phyloP scores from a whole-genome alignment of 2,888 invertebrate species.

The Synergus umbraculus region DNA sequence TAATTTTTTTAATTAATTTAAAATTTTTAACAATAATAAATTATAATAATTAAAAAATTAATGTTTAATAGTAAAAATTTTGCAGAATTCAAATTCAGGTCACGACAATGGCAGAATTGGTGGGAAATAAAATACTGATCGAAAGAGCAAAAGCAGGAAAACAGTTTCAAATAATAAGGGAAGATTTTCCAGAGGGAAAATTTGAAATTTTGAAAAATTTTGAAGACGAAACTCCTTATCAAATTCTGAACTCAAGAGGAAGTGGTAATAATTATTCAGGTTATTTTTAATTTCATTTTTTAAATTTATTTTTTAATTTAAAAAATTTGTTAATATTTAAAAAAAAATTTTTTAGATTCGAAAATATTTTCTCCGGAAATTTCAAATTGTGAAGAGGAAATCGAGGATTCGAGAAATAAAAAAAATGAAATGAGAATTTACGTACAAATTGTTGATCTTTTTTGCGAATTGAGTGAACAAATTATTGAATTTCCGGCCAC shows the following conservation, averaged over 20 bases:
- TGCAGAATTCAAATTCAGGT: conserved; percentile 35
- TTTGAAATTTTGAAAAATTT: background rate
- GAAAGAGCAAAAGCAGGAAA: conserved; percentile 16
- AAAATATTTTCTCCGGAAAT: background rate
- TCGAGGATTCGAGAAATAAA: background rate
- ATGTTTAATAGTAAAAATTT: background rate
- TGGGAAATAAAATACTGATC: conserved; percentile 14
- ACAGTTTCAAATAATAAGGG: background rate
- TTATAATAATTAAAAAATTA: background rate
- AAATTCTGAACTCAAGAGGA: background rate
- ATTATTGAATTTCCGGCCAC: conserved; percentile 52
- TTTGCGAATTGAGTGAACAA: conserved; percentile 55
- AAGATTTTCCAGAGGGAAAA: background rate
- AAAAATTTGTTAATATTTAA: no score
- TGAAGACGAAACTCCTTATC: background rate
- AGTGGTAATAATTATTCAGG: background rate
- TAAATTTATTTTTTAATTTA: no score
- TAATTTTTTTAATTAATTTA: background rate
- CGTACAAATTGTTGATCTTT: conserved; percentile 47
- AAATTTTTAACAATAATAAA: background rate
- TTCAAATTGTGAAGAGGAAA: background rate
- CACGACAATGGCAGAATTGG: conserved; percentile 31
- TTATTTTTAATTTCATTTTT: background rate
- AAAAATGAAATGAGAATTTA: conserved; percentile 30
- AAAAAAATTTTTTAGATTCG: background rate